Conservation (phyloP, 1,140 invertebrate species). For the Heterodera carotae region DNA sequence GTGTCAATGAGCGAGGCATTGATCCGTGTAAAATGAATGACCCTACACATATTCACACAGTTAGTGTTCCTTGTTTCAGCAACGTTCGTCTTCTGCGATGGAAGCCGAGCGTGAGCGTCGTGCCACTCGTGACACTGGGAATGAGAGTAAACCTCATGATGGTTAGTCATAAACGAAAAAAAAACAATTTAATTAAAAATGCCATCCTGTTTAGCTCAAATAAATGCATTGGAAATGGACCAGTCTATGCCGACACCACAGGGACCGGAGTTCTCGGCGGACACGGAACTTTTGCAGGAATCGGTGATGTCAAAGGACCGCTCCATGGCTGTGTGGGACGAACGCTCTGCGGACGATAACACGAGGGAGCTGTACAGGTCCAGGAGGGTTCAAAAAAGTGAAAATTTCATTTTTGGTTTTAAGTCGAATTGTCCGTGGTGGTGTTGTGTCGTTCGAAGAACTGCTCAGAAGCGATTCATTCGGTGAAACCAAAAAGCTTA, state of each 20-base stretch:
- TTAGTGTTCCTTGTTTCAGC: too few relatives aligned
- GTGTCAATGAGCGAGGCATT: not conserved
- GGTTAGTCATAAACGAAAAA: too few relatives aligned
- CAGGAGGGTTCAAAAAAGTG: not conserved
- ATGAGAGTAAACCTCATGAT: too few relatives aligned
- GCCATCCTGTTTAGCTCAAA: too few relatives aligned
- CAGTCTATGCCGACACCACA: not conserved
- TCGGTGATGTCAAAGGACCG: not conserved
- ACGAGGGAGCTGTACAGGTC: not conserved
- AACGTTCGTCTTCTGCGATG: not conserved
- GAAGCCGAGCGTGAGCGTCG: not conserved
- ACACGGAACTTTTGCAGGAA: conserved; percentile 14
- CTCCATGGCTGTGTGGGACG: not conserved
- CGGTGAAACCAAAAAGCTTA: not conserved
- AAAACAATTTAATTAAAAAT: too few relatives aligned
- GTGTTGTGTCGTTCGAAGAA: not conserved
- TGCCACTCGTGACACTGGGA: not conserved
- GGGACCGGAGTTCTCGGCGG: not conserved
- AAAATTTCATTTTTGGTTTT: too few relatives aligned
- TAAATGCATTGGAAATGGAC: too few relatives aligned
- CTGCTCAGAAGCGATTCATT: conserved; percentile 9
- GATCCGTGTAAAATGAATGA: too few relatives aligned
- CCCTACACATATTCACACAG: too few relatives aligned
- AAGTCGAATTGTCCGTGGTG: too few relatives aligned
- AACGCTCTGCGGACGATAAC: not conserved